Base-by-base conservation (phyloP, 2,113 vertebrate species). In the Thalassarche chlororhynchos region DNA sequence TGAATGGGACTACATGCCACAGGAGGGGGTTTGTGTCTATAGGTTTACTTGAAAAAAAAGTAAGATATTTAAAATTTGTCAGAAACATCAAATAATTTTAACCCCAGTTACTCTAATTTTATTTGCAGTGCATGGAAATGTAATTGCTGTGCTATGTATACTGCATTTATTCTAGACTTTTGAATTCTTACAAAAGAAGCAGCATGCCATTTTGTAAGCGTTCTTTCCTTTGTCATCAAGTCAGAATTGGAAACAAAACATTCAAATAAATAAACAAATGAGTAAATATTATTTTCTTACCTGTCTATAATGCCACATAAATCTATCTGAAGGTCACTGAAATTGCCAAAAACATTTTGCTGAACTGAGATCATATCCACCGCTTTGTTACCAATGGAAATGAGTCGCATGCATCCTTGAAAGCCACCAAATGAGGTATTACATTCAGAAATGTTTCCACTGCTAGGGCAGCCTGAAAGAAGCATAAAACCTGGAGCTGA, bases 231-330 rank as follows among this genome's bases (percentile, higher is more conserved):
- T 64, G 25, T 55, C 25, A 91, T 34, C 29, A 65, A 74, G 20
- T 61, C 25, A 74, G 13, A 58, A 57, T 18, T 11, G 42, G 19
- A 93, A 95, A 87, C 3, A 88, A 34, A 79, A 12, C 9, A 68
- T 6, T 32, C 19, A 40, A 44, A 61, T 38, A 66, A 79, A 81
- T 24, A 83, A 71, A 94, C 44, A 68, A 57, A 24, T 55, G 3
- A 89, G 21, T 24, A 78, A 74, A 60, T n/a, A 71, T 60, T 52
- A 20, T 58, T 8, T 61, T 65, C 98, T 98, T 92, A 99, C 99
- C 99, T 99, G 98, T 99, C 99, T 57, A 98, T 98, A 96, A 99
- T 99, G 58, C 99, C 99, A 83, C 99, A 99, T 61, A 99, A 98
- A 96, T 99, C 99, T 97, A 99, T 99, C 94, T 99, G 99, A 85